These are phyloP conservation scores for Euplexia lucipara DNA, from an alignment of 2,888 invertebrate species.

Conservation along the genomic window DNA sequence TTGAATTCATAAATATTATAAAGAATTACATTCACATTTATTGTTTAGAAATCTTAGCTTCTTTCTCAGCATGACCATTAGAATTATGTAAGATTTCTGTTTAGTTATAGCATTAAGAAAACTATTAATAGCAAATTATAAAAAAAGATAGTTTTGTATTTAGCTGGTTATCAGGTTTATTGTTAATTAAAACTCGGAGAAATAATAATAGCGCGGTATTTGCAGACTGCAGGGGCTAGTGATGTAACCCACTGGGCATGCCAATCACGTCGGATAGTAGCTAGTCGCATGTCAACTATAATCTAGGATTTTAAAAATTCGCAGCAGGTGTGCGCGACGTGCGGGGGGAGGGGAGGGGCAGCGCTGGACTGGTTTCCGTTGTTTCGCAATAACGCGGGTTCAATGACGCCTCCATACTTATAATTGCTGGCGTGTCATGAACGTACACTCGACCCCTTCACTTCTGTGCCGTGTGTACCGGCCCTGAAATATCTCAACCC, in stretches of 20 bases:
- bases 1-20: constrained; percentile 24
- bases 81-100: constrained; percentile 52
- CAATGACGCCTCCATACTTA: constrained; percentile 88
- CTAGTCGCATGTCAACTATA: constrained; percentile 87
- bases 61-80: constrained; percentile 39
- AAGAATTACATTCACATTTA: constrained; percentile 42
- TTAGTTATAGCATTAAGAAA: constrained; percentile 23
- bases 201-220: constrained; percentile 48
- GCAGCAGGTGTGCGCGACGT: constrained; percentile 83
- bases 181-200: constrained; percentile 19
- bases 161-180: constrained; percentile 8
- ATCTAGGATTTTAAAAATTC: constrained; percentile 90
- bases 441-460: constrained; percentile 83
- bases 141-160: constrained; percentile 20
- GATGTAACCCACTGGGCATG: constrained; percentile 83
- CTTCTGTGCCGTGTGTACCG: constrained; percentile 58
- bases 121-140: constrained; percentile 25
- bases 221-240: constrained; percentile 73
- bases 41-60: constrained; percentile 49
- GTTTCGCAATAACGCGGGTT: constrained; percentile 90
- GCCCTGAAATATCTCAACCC: constrained; percentile 58
- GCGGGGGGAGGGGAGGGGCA: constrained; percentile 58
- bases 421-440: constrained; percentile 87
- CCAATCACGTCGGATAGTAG: constrained; percentile 80
- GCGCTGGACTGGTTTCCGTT: constrained; percentile 89